Evolutionary conservation across 2,888 invertebrate genomes (phyloP), one percentile per base, ranked within the genome.

Genomic region (Leucophora obtusa): DNA sequence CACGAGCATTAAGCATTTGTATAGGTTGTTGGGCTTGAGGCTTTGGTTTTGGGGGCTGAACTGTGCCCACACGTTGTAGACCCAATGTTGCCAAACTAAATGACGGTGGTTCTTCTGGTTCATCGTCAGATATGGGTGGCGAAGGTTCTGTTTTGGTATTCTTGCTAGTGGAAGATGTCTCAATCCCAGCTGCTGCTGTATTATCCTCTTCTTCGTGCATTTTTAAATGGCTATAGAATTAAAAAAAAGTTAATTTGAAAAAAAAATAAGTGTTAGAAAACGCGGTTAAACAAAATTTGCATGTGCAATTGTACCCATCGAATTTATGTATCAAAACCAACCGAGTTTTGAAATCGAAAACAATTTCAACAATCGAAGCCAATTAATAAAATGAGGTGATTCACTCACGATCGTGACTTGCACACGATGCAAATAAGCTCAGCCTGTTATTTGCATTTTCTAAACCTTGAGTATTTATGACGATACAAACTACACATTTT

Each of bases 1-100:
- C 96, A 86, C 96, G 92, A 1, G 96, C 94, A 88, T 96, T 96
- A 1, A 96, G 91, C 83, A 95, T 94, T 89, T 95, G 95, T n/a
- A 95, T 93, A 28, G 95, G 95, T 87, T 94, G 94, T 38, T 92
- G 92, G 5, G 92, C 92, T 85, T 93, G 92, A 14, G 94, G 94
- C 85, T 94, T 93, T 72, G 94, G 94, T 85, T 94, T 93, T 72
- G 94, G 94, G 78, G 95, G 95, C 83, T 93, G 92, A 82, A 93
- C 93, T 1, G 95, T 94, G 17, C 96, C 96, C 54, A 96, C 96
- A 87, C 96, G 92, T 86, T 96, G 95, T 38, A 96, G 90, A 7
- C 96, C 96, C 72, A 96, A 92, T 53, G 95, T 94, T 59, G 96
- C 96, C 54, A 95, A 94, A 2, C 95, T 95, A 82, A 96, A 93